A percentile compares a stretch with the other conserved stretches of the same genome.
These are phyloP conservation scores for Drosophila colorata DNA, from an alignment of 2,888 invertebrate species.

Conservation along the genomic window DNA sequence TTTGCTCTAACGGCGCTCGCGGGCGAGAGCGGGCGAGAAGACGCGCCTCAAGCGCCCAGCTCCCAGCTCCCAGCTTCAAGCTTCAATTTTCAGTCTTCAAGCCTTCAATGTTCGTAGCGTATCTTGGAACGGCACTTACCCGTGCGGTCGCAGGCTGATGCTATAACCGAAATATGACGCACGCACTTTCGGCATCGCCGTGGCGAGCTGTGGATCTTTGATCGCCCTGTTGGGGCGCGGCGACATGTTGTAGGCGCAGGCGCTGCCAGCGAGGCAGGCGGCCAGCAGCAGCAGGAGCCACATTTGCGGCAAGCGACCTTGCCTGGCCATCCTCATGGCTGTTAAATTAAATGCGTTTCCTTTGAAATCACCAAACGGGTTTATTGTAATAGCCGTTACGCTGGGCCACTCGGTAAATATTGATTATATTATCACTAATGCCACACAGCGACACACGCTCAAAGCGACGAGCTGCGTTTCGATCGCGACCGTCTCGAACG, in stretches of 20 bases:
- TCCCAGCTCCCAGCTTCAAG: slow-evolving; percentile 4
- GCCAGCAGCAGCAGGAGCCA: slow-evolving; percentile 23
- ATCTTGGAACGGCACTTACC: slow-evolving; percentile 76
- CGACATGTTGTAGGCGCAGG: slow-evolving; percentile 82
- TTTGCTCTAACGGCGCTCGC: slow-evolving; percentile 47
- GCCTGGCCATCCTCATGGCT: slow-evolving; percentile 39
- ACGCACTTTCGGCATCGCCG: slow-evolving; percentile 76
- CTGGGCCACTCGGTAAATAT: slow-evolving; percentile 5
- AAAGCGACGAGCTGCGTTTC: not conserved
- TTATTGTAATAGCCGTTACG: slow-evolving; percentile 16
- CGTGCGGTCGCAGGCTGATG: slow-evolving; percentile 78
- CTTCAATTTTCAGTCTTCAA: too few species aligned
- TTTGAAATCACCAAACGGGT: slow-evolving; percentile 29
- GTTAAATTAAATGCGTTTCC: slow-evolving; percentile 1
- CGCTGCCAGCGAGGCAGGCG: slow-evolving; percentile 22
- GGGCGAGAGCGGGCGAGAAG: slow-evolving; percentile 10
- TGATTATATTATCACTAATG: slow-evolving; percentile 55
- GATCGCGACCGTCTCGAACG: slow-evolving; percentile 34
- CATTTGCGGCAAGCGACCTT: slow-evolving; percentile 27
- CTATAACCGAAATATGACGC: slow-evolving; percentile 84
- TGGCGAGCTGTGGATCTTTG: slow-evolving; percentile 80
- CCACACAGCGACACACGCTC: slow-evolving; percentile 20
- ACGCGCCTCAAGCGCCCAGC: slow-evolving; percentile 19
- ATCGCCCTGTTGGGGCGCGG: slow-evolving; percentile 83
- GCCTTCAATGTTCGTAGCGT: not conserved